Percentiles rank a stretch among this genome's conserved stretches.
Evolutionary conservation across 2,888 invertebrate genomes (phyloP).

Genomic region (Drosophila rubida): DNA sequence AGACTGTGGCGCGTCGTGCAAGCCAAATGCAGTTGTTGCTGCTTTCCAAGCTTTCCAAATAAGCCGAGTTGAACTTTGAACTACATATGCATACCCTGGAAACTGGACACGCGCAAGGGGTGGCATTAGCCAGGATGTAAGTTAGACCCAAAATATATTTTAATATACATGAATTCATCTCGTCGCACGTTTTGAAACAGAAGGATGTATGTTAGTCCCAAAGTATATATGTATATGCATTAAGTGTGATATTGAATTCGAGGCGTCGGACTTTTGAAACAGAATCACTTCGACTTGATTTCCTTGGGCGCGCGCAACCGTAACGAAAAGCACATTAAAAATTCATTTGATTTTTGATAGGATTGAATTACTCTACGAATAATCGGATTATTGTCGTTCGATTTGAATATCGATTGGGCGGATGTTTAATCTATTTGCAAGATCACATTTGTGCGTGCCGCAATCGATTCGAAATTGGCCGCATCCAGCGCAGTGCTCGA

Average conservation of each 20-base stretch:
- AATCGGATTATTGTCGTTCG: slow-evolving; percentile 3
- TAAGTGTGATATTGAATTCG: too few relatives aligned
- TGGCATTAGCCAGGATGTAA: too few relatives aligned
- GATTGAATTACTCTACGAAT: slow-evolving; percentile 4
- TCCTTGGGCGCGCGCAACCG: slow-evolving; percentile 13
- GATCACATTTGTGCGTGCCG: slow-evolving; percentile 58
- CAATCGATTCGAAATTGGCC: slow-evolving; percentile 32
- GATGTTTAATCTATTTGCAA: slow-evolving; percentile 40
- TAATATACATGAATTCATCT: background rate
- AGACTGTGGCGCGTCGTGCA: slow-evolving; percentile 26
- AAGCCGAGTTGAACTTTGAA: slow-evolving; percentile 51
- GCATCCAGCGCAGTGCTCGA: slow-evolving; percentile 11
- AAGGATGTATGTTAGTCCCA: too few relatives aligned
- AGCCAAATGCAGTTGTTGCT: slow-evolving; percentile 29
- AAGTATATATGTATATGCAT: too few relatives aligned
- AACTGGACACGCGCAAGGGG: background rate
- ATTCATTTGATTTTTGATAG: slow-evolving; percentile 1
- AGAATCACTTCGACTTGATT: slow-evolving; percentile 9
- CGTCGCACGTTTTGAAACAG: too few relatives aligned
- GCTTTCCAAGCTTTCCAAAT: slow-evolving; percentile 60
- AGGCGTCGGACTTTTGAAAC: background rate
- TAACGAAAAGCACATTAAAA: slow-evolving; percentile 11
- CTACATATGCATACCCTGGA: slow-evolving; percentile 29
- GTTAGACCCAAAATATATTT: too few relatives aligned
- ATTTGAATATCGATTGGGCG: slow-evolving; percentile 10